Evolutionary conservation across 1,140 invertebrate species (phyloP), one percentile per base, ranked within the genome.

Genomic region (Mylabris phalerata): DNA sequence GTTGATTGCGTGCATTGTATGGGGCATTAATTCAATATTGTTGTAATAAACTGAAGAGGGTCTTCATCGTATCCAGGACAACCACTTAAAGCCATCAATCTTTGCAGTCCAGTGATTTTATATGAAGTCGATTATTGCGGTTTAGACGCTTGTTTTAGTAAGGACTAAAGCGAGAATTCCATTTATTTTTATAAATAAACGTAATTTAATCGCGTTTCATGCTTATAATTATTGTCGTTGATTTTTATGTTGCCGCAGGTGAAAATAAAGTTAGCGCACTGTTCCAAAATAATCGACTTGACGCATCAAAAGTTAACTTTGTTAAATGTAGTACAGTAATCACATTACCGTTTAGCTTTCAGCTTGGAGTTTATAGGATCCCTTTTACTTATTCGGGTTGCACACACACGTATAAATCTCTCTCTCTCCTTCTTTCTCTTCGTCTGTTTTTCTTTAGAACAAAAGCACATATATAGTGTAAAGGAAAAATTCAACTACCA

Each of bases 41-140:
- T 32, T 46, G 51, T 54, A 54, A 54, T 54, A 54, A 54, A 54
- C 42, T 32, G 47, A 41, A 46, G 49, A 49, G 48, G 47, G 48
- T 57, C 55, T 46, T 48, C 39, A 7, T 32, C 48, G 55, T 57
- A 57, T 48, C 55, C 55, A 57, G 41, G 55, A 40, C 55, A 57
- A 59, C 57, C 57, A 47, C 32, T 59, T 59, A 59, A 51, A 48
- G 50, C 49, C 57, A 59, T 59, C 57, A 59, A 59, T 59, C 57
- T 59, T 59, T 49, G 48, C 57, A 52, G 48, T 43, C 57, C 57
- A 59, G 49, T 59, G 50, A 59, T 59, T 59, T 59, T 59, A 59
- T 59, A 59, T 59, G 49, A 59, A 51, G 57, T 59, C 57, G 57
- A 59, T 59, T 59, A 59, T 46, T 39, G 48, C 1, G 32, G 4